A percentile compares a stretch with the other conserved stretches of the same genome.
These are phyloP conservation scores for Eilema caniola DNA, from an alignment of 2,888 invertebrate species.

Conservation along the genomic window DNA sequence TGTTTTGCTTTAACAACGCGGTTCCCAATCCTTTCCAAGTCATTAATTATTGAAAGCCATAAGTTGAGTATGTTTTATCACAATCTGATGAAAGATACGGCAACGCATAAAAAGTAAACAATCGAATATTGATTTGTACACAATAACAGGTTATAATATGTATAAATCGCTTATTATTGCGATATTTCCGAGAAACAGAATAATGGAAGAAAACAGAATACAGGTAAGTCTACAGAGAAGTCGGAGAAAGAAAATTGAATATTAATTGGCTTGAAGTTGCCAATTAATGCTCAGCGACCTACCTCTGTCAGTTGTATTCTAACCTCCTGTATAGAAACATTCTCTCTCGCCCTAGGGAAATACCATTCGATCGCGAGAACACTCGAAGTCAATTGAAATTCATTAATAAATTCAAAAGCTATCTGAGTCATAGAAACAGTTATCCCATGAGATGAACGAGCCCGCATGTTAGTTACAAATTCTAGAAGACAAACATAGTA, in stretches of 20 bases:
- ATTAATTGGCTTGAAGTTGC: neutral
- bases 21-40: too few species aligned
- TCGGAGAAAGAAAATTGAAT: neutral
- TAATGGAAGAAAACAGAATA: too few species aligned
- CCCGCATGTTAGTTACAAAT: neutral
- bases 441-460: neutral
- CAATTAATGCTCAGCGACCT: neutral
- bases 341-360: neutral
- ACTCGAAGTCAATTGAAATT: neutral
- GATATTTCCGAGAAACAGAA: too few species aligned
- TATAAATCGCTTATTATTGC: too few species aligned
- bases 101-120: too few species aligned
- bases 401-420: neutral
- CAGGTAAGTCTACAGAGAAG: neutral
- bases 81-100: too few species aligned
- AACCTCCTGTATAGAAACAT: neutral
- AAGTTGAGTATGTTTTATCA: too few species aligned
- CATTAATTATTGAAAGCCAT: too few species aligned
- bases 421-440: neutral
- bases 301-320: neutral
- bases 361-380: neutral
- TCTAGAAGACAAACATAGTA: too few species aligned
- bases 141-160: too few species aligned
- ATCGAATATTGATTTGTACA: too few species aligned
- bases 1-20: too few species aligned